phyloP scores from a whole-genome alignment of 2,797 vertebrate species.

The Thaleichthys pacificus region DNA sequence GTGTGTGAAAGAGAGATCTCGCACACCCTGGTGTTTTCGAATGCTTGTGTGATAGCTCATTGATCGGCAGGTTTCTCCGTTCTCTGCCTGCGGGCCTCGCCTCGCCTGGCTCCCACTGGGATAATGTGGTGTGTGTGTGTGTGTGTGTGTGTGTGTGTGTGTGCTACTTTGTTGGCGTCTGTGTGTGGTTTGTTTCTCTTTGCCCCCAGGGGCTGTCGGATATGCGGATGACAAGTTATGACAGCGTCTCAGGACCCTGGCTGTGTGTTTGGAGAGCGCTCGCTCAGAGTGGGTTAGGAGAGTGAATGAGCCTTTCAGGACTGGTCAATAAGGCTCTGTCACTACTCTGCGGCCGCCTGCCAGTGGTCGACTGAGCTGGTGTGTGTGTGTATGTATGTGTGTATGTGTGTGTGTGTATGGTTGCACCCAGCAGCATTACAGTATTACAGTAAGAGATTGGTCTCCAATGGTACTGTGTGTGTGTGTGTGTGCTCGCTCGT shows the following conservation, averaged over 20 bases:
- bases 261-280: conserved; percentile 48
- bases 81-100: not conserved
- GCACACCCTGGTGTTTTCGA: conserved; percentile 7
- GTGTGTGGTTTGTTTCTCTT: conserved; percentile 24
- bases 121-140: conserved; percentile 12
- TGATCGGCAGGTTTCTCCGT: not conserved
- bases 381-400: conserved; percentile 58
- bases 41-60: conserved; percentile 5
- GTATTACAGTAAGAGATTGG: conserved; percentile 13
- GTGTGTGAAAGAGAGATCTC: conserved; percentile 4
- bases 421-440: too few species aligned
- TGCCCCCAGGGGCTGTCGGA: conserved; percentile 51
- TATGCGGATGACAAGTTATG: conserved; percentile 65
- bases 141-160: conserved; percentile 24
- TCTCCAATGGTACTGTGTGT: conserved; percentile 35
- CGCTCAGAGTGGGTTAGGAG: conserved; percentile 28
- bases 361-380: conserved; percentile 18
- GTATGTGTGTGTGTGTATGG: conserved; percentile 43
- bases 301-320: conserved; percentile 56
- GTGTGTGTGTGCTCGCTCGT: not conserved
- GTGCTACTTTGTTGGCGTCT: conserved; percentile 1
- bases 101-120: not conserved
- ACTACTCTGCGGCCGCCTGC: conserved; percentile 11
- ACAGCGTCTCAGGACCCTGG: conserved; percentile 55
- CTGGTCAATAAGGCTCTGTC: conserved; percentile 66